phyloP scores from a whole-genome alignment of 92 coral and sea anemone genomes.

The Paragorgia papillata region DNA sequence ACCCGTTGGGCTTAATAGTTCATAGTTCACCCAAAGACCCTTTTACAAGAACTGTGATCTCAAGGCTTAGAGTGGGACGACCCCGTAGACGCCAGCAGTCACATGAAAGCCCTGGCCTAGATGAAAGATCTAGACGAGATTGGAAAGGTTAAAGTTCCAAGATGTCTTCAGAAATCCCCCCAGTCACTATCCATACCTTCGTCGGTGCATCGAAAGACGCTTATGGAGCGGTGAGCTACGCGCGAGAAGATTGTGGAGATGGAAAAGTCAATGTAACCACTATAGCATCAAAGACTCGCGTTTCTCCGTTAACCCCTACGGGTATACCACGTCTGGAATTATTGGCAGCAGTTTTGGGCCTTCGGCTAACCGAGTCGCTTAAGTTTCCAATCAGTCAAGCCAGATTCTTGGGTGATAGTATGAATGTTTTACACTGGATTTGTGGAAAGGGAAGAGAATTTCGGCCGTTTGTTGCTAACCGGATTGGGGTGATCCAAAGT shows the following conservation, averaged over 20 bases:
- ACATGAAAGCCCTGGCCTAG: conserved; percentile 30
- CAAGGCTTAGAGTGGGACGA: conserved; percentile 40
- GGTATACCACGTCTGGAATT: conserved; percentile 39
- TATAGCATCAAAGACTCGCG: conserved; percentile 57
- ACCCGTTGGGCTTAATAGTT: too few relatives aligned
- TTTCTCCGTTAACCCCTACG: conserved; percentile 61
- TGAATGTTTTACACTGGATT: background rate
- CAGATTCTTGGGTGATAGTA: conserved; percentile 1
- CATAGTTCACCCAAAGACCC: too few relatives aligned
- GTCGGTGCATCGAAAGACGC: conserved; percentile 57
- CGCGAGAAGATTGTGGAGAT: conserved; percentile 36
- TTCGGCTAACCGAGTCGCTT: conserved; percentile 53
- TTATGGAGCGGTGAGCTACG: conserved; percentile 52
- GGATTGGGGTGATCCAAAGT: background rate
- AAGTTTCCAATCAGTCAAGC: conserved; percentile 1
- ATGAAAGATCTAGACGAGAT: conserved; percentile 56
- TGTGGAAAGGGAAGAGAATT: background rate
- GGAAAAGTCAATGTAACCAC: conserved; percentile 48
- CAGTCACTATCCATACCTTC: conserved; percentile 55
- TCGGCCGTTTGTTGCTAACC: background rate
- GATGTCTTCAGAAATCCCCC: conserved; percentile 48
- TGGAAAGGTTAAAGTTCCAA: conserved; percentile 33
- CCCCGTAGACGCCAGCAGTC: background rate
- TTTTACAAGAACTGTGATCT: conserved; percentile 40
- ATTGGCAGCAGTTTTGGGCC: conserved; percentile 60